Evolutionary conservation across 2,113 vertebrate species (phyloP).

Genomic region (Corythornis madagascariensis): DNA sequence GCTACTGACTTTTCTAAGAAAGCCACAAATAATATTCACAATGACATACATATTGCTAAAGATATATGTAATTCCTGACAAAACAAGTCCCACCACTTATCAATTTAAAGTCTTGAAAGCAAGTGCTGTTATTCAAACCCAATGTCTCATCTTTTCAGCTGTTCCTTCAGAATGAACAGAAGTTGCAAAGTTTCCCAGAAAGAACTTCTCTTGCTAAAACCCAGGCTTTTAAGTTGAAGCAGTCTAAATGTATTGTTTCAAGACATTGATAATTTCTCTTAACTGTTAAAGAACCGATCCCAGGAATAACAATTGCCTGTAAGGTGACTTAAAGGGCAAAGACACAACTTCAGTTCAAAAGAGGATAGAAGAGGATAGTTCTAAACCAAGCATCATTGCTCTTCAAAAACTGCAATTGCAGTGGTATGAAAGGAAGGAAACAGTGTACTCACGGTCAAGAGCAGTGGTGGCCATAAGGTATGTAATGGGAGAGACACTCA

Average conservation of each 20-base stretch:
- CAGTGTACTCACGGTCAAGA: constrained; percentile 81
- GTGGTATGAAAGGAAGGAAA: neutral
- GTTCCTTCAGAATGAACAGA: neutral
- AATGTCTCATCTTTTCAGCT: neutral
- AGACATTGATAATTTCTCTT: neutral
- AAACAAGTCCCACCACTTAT: neutral
- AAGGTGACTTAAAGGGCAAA: neutral
- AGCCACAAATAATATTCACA: neutral
- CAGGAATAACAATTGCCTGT: neutral
- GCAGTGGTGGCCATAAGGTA: constrained; percentile 89
- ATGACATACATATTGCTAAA: neutral
- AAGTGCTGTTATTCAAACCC: neutral
- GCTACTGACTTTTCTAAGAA: neutral
- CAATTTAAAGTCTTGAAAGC: neutral
- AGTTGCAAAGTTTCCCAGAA: neutral
- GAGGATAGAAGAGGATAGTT: neutral
- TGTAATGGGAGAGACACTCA: constrained; percentile 84
- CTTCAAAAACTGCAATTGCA: neutral
- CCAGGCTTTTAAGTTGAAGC: neutral
- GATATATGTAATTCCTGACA: neutral
- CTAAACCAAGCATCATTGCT: neutral
- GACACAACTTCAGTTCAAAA: neutral
- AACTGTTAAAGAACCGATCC: neutral
- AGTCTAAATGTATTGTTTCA: neutral
- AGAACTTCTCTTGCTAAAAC: neutral